phyloP scores from a whole-genome alignment of 1,140 invertebrate species.

The Caenorhabditis brenneri region DNA sequence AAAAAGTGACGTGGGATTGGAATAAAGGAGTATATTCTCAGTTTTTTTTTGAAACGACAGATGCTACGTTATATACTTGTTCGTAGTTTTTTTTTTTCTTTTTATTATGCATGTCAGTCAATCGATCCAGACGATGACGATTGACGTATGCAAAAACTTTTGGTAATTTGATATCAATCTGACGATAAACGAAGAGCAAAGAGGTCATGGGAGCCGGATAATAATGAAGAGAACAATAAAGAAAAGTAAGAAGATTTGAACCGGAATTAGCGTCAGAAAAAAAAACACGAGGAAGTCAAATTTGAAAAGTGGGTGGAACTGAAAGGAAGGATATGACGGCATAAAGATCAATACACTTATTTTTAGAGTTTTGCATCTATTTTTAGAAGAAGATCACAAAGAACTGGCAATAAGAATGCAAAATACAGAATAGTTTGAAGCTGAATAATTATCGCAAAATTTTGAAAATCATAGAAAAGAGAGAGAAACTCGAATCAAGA shows the following conservation, averaged over 20 bases:
- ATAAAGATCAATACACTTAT: background rate
- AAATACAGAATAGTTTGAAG: too few species aligned
- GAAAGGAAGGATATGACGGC: background rate
- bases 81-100: background rate
- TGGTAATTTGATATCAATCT: constrained; percentile 40
- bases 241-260: background rate
- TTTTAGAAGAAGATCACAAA: background rate
- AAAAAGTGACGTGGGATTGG: constrained; percentile 14
- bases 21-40: background rate
- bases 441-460: too few species aligned
- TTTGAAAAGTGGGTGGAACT: background rate
- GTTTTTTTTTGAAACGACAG: background rate
- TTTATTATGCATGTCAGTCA: too few species aligned
- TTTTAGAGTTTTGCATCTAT: background rate
- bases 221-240: background rate
- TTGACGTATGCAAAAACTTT: constrained; percentile 7
- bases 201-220: constrained; percentile 26
- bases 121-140: background rate
- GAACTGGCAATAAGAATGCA: background rate
- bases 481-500: background rate
- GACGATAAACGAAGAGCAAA: constrained; percentile 28
- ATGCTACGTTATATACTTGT: constrained; percentile 7
- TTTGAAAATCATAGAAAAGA: too few species aligned
- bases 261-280: constrained; percentile 13
- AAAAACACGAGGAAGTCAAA: background rate